Evolutionary conservation across 2,797 vertebrate genomes (phyloP).

Genomic region (Mus minutoides): DNA sequence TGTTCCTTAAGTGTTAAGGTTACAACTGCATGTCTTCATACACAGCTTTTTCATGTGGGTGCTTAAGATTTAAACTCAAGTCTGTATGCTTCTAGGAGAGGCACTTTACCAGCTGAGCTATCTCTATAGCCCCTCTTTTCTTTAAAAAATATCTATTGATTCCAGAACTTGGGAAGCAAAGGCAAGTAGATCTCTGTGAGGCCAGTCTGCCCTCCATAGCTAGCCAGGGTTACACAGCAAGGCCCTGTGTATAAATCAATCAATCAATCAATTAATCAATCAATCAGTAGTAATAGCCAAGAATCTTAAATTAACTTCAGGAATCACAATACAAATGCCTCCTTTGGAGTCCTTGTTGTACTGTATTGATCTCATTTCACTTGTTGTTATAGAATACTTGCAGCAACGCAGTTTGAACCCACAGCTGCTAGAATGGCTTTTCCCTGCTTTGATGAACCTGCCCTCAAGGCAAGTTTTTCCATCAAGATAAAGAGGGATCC

Average conservation of each 20-base stretch:
- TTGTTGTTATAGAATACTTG: slow-evolving; percentile 88
- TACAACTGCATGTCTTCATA: neutral
- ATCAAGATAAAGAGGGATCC: slow-evolving; percentile 90
- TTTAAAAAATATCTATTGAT: neutral
- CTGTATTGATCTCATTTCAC: neutral
- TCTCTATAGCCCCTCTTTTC: neutral
- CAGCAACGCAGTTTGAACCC: slow-evolving; percentile 94
- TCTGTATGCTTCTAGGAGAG: neutral
- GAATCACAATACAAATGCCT: neutral
- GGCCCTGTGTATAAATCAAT: neutral
- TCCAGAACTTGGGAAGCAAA: neutral
- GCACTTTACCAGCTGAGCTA: neutral
- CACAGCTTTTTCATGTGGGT: neutral
- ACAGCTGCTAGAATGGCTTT: slow-evolving; percentile 94
- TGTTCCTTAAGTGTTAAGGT: neutral
- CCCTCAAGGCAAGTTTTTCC: slow-evolving; percentile 94
- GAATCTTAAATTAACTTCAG: neutral
- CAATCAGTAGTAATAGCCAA: neutral
- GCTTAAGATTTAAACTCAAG: neutral
- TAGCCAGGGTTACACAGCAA: neutral
- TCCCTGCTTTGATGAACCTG: slow-evolving; percentile 95
- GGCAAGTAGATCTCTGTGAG: neutral
- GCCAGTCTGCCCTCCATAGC: neutral
- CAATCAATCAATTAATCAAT: neutral
- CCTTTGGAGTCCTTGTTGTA: neutral